These are phyloP conservation scores for Meliscaeva auricollis DNA, from an alignment of 2,888 invertebrate genomes.

Conservation along the genomic window DNA sequence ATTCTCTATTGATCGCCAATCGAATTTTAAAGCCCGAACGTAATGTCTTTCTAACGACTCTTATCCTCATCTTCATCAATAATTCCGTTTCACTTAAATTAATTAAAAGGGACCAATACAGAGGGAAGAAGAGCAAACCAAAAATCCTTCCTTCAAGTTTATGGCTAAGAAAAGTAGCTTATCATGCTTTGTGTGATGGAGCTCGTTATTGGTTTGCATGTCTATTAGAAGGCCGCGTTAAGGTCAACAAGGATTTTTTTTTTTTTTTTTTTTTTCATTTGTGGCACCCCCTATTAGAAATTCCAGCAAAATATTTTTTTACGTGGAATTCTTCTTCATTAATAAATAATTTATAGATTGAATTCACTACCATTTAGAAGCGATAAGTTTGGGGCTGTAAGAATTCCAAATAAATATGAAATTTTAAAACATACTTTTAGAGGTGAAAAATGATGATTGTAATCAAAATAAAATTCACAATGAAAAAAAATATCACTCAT, in stretches of 20 bases:
- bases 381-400: too few relatives aligned
- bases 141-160: background rate
- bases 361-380: too few relatives aligned
- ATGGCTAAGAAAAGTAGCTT: slow-evolving; percentile 20
- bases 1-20: slow-evolving; percentile 43
- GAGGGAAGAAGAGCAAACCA: background rate
- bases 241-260: slow-evolving; percentile 22
- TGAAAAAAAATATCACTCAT: too few relatives aligned
- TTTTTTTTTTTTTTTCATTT: background rate
- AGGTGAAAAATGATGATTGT: too few relatives aligned
- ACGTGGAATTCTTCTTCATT: too few relatives aligned
- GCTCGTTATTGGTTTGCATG: slow-evolving; percentile 39
- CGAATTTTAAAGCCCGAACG: slow-evolving; percentile 66
- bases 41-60: slow-evolving; percentile 65
- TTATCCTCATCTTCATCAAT: slow-evolving; percentile 63
- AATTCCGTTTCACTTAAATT: slow-evolving; percentile 72
- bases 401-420: too few relatives aligned
- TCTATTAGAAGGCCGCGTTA: slow-evolving; percentile 18
- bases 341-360: too few relatives aligned
- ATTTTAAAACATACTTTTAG: too few relatives aligned
- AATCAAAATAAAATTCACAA: too few relatives aligned
- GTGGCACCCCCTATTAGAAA: background rate
- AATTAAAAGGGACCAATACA: slow-evolving; percentile 55
- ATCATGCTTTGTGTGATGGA: slow-evolving; percentile 20
- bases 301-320: too few relatives aligned